Conservation (phyloP, 2,888 invertebrate genomes). For the Didymodactylos carnosus region DNA sequence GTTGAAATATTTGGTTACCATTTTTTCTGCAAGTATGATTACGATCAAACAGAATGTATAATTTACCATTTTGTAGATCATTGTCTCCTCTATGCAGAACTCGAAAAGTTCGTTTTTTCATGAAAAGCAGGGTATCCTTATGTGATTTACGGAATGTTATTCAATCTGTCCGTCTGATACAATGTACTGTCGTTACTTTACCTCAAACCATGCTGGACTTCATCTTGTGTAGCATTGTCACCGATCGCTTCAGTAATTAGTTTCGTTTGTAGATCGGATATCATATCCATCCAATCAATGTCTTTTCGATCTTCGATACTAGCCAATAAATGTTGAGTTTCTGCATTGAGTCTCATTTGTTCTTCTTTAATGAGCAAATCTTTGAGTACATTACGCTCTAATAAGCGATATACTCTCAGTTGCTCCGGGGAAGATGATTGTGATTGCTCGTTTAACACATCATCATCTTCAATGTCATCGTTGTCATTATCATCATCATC, state of each 20-base stretch:
- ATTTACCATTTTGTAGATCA: no score
- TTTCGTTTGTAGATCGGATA: background rate
- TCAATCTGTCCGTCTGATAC: no score
- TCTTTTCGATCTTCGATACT: background rate
- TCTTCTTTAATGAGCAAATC: background rate
- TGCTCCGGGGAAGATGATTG: background rate
- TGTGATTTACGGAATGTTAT: no score
- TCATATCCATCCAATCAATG: background rate
- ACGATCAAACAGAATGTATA: background rate
- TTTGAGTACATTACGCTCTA: background rate
- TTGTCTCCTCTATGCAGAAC: no score
- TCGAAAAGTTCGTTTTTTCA: no score
- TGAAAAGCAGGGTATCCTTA: no score
- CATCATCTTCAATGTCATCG: background rate
- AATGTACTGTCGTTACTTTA: no score
- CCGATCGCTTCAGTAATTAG: background rate
- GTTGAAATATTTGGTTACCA: background rate
- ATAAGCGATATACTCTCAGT: background rate
- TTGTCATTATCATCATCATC: background rate
- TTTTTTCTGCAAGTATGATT: background rate
- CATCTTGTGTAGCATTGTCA: background rate
- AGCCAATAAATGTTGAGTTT: background rate
- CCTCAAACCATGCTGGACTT: background rate
- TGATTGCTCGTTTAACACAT: background rate
- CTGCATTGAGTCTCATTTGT: background rate